Base-by-base conservation (phyloP, 2,888 invertebrate genomes). In the Euspilapteryx auroguttella region DNA sequence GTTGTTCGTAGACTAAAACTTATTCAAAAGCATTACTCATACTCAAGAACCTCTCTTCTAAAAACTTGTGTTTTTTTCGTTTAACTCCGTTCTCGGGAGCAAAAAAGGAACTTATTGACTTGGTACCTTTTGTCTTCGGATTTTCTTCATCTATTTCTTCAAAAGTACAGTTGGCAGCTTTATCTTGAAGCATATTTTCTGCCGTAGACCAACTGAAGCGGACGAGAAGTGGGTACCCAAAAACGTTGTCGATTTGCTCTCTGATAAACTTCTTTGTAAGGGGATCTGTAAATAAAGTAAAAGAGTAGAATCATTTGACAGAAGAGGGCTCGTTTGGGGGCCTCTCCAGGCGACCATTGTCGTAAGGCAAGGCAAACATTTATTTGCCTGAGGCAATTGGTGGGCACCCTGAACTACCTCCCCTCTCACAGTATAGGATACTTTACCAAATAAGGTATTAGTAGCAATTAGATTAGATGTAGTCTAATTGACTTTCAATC, bases 141-240 rank as follows among this genome's bases (percentile, higher is more conserved):
- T 54, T 58, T 12, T 78, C 71, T 1, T 81, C 81, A 8, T 83
- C 81, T 7, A 77, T 55, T 34, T 86, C 81, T 49, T 86, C 89
- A 77, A 90, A 86, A 30, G 85, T 85, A 25, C 87, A 86, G 7
- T 73, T 57, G 11, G 84, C 80, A 0, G 89, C 90, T 28, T 83
- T 80, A 4, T 86, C 82, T 36, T 89, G 80, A 9, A 99, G 57
- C 40, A 92, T 84, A 25, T 82, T 82, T 34, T 85, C 86, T 0
- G 96, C 89, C 0, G 99, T 99, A 0, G 96, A 94, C 99, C 99
- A 99, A 55, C 96, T 95, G 57, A 98, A 96, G 34, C 99, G 78
- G 0, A 99, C 97, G 11, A 99, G 73, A 29, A 87, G 83, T 0
- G 97, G 93, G 61, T 88, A 99, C 0, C 99, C 99, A 71, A 99